Base-by-base conservation (phyloP, 2,113 vertebrate species). In the Hippoglossus stenolepis region DNA sequence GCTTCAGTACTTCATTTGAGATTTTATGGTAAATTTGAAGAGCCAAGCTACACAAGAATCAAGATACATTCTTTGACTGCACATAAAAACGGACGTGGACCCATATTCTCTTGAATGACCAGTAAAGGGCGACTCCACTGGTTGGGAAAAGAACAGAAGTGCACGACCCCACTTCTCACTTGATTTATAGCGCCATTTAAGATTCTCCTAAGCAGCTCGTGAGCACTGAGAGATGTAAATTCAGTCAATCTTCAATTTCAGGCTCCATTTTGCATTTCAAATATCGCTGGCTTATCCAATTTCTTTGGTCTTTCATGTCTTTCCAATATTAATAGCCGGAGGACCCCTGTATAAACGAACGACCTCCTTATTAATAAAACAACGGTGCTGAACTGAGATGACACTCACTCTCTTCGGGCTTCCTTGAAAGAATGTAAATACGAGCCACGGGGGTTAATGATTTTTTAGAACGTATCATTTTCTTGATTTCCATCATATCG, bases 311-410 rank as follows among this genome's bases (percentile, higher is more conserved):
- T 90, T 90, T 58, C 18, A 88, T 80, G 70, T 82, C 84, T 82
- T 80, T 89, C 81, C 59, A 77, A 63, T 87, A 86, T 85, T 80
- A 89, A 86, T 65, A 14, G 76, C 54, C 38, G 45, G 59, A 85
- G 75, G 78, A 79, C 38, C 17, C 63, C 65, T 59, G 61, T 23
- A 53, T 77, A 85, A 89, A 87, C 75, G 72, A 85, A 58, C 35
- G 0, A 70, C 73, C 71, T 38, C 51, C 73, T 78, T 65, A 84
- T 83, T 79, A 82, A 85, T 84, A 81, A 89, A 82, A 68, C 73
- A 73, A 73, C 38, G 10, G 54, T 21, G 57, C 68, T 71, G 43
- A 71, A n/a, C 65, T 60, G 43, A 24, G 53, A 56, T 54, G 20
- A 47, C 38, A 23, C 60, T 43, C 11, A 13, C 20, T 58, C 49